Conservation (phyloP, 2,113 vertebrate genomes). For the Varanus salvator region DNA sequence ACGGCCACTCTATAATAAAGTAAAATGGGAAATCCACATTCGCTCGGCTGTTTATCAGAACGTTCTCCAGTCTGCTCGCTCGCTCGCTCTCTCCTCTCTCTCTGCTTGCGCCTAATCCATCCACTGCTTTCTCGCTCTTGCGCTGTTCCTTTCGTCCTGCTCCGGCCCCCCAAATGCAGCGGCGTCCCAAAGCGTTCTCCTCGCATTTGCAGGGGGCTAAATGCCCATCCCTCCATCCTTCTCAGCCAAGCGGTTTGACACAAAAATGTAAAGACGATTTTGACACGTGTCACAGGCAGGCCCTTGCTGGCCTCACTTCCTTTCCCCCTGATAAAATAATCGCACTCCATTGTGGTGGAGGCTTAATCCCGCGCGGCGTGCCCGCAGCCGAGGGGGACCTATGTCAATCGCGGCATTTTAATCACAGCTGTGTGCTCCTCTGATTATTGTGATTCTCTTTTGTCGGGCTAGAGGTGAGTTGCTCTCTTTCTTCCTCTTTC, state of each 20-base stretch:
- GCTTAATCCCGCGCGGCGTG: neutral
- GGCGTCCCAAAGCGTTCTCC: neutral
- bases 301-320: neutral
- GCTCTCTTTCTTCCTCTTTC: neutral
- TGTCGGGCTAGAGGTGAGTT: neutral
- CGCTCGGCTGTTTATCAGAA: neutral
- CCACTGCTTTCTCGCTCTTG: neutral
- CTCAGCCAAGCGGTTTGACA: neutral
- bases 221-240: accelerated
- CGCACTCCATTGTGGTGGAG: neutral
- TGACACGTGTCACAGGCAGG: neutral
- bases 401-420: neutral
- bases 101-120: neutral
- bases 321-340: neutral
- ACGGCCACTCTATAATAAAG: neutral
- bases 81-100: neutral
- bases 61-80: neutral
- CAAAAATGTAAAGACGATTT: neutral
- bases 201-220: neutral
- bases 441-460: conserved; percentile 2
- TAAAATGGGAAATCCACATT: neutral
- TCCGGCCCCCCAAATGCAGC: neutral
- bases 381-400: neutral
- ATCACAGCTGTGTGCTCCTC: neutral
- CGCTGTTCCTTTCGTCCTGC: neutral